These are phyloP conservation scores for Linurgus olivaceus DNA, from an alignment of 2,797 vertebrate species.

Conservation along the genomic window DNA sequence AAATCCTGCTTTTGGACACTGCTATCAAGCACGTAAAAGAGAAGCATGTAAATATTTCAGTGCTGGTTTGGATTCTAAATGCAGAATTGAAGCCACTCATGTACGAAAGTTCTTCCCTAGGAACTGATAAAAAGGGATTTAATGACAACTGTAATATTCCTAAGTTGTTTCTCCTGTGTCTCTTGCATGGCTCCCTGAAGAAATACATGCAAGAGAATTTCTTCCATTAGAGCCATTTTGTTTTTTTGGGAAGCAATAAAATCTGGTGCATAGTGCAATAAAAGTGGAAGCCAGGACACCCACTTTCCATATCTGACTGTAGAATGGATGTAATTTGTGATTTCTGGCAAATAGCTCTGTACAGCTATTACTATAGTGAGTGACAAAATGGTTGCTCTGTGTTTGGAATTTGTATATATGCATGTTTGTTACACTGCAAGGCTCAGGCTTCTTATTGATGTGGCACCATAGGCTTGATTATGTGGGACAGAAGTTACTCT, in stretches of 20 bases:
- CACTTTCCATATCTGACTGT: neutral
- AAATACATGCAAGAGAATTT: neutral
- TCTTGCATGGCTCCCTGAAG: neutral
- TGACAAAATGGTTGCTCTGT: neutral
- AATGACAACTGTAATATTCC: constrained; percentile 34
- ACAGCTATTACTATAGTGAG: neutral
- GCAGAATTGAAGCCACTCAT: constrained; percentile 15
- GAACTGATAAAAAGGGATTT: constrained; percentile 47
- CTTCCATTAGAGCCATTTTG: constrained; percentile 15
- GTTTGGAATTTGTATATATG: neutral
- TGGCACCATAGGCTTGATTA: neutral
- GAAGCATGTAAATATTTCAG: constrained; percentile 39
- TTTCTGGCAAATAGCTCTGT: neutral
- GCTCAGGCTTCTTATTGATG: neutral
- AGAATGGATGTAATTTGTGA: neutral
- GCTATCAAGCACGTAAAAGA: neutral
- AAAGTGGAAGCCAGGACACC: neutral
- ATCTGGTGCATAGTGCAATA: neutral
- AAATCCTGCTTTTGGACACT: constrained; percentile 14
- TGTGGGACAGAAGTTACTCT: neutral
- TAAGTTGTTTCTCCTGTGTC: constrained; percentile 2
- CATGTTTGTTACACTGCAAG: neutral
- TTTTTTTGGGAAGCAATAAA: constrained; percentile 25
- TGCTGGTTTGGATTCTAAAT: constrained; percentile 32
- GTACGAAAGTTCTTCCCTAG: constrained; percentile 49